Conservation (phyloP, 2,888 invertebrate species). For the Stenolophus ochropezus region DNA sequence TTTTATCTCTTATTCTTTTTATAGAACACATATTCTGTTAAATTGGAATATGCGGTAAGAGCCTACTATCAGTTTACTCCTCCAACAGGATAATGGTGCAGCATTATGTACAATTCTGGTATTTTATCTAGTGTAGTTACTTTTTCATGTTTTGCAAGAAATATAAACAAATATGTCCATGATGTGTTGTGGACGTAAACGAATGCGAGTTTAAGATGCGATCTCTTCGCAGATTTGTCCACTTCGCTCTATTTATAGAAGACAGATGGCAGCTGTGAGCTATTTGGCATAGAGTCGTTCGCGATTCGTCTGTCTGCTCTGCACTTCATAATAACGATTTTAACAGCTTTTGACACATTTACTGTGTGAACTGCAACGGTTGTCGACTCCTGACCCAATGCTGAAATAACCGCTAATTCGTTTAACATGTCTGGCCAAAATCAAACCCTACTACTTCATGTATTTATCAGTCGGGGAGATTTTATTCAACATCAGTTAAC, state of each 20-base stretch:
- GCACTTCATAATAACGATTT: slow-evolving; percentile 52
- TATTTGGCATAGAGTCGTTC: slow-evolving; percentile 35
- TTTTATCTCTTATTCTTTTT: too few relatives aligned
- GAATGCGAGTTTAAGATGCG: slow-evolving; percentile 1
- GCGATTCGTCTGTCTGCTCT: neutral
- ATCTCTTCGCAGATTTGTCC: slow-evolving; percentile 2
- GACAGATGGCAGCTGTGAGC: slow-evolving; percentile 38
- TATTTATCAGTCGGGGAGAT: neutral
- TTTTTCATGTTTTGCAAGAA: too few relatives aligned
- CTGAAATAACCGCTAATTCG: slow-evolving; percentile 26
- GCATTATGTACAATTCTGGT: too few relatives aligned
- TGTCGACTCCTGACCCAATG: slow-evolving; percentile 45
- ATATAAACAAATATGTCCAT: too few relatives aligned
- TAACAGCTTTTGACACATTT: slow-evolving; percentile 55
- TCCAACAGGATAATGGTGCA: too few relatives aligned
- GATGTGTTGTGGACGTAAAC: neutral
- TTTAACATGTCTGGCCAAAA: slow-evolving; percentile 13
- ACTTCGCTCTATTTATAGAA: slow-evolving; percentile 22
- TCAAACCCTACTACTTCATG: neutral
- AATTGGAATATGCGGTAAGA: too few relatives aligned
- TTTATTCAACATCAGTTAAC: neutral
- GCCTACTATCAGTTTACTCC: too few relatives aligned
- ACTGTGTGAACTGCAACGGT: slow-evolving; percentile 15
- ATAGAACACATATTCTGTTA: too few relatives aligned
- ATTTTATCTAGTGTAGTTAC: too few relatives aligned